phyloP scores from a whole-genome alignment of 2,113 vertebrate species.

The Ictalurus punctatus region DNA sequence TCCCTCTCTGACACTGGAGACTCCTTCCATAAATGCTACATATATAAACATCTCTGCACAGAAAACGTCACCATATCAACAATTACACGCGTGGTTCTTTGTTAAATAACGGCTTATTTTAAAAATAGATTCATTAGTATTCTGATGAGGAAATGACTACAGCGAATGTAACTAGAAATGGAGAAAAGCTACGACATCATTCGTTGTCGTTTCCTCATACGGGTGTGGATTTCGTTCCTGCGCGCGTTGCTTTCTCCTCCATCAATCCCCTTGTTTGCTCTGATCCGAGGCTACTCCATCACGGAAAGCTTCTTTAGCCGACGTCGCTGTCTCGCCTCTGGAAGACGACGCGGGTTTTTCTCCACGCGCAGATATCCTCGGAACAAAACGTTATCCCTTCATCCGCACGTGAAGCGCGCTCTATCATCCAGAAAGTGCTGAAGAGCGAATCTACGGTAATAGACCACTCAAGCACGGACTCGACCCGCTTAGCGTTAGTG shows the following conservation, averaged over 20 bases:
- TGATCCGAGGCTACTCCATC: constrained; percentile 60
- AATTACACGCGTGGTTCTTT: too few relatives aligned
- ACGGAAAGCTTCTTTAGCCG: constrained; percentile 67
- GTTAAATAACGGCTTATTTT: too few relatives aligned
- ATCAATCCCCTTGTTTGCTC: constrained; percentile 52
- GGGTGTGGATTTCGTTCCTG: constrained; percentile 61
- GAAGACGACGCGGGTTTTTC: constrained; percentile 28
- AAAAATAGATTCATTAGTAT: too few relatives aligned
- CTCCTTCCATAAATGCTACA: too few relatives aligned
- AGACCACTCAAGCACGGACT: neutral
- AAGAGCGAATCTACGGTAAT: constrained; percentile 11
- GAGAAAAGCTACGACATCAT: neutral
- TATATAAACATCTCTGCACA: too few relatives aligned
- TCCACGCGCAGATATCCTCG: neutral
- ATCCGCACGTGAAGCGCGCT: constrained; percentile 46
- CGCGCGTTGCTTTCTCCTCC: constrained; percentile 65
- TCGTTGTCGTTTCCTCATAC: constrained; percentile 29
- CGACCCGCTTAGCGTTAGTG: neutral
- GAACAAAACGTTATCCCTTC: constrained; percentile 70
- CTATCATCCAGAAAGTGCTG: constrained; percentile 31
- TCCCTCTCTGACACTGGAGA: too few relatives aligned
- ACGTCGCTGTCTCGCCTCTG: constrained; percentile 68
- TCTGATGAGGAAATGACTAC: neutral
- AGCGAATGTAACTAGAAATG: neutral
- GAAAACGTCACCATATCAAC: too few relatives aligned